Evolutionary conservation across 2,888 invertebrate genomes (phyloP), one percentile per base, ranked within the genome.

Genomic region (Drosophila robusta): DNA sequence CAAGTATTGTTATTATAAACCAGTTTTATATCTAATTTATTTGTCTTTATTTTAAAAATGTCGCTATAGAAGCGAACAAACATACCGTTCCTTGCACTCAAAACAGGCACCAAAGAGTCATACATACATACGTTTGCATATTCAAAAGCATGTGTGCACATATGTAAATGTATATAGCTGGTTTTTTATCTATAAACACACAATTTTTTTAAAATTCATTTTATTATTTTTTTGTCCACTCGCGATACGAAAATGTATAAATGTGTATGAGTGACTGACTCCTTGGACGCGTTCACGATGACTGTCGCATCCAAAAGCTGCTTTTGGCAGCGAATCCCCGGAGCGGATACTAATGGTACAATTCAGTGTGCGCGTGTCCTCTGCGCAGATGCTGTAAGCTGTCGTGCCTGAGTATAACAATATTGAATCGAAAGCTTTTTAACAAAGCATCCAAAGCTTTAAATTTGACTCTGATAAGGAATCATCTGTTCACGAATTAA

Each of bases 241-340:
- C 61, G 36, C 67, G 63, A 45, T 52, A 45, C 44, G 24, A 66
- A 57, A 46, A 32, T 52, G 65, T 24, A 71, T 44, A 64, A 74
- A 29, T 38, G 14, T 22, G n/a, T 68, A 55, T 58, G 78, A 82
- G 87, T 71, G 73, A 62, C 67, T 73, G 73, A 62, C 67, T 73
- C 75, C 64, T 56, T 75, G 64, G 85, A 78, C 74, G 68, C 77
- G 64, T 79, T 79, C 66, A 76, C 67, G 75, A 77, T 71, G 87
- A 87, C 89, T 87, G 79, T 54, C 71, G 68, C 50, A 29, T 45
- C 29, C 54, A 26, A 45, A 36, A 55, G 62, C 50, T 60, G 67
- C 76, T 78, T 72, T 77, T 45, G 29, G 29, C 51, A 55, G 58
- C 61, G 58, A 49, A 64, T 61, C 61, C 70, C 61, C 38, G 60